Percentiles rank a stretch among this genome's conserved stretches.
Conservation (phyloP, 2,888 invertebrate species). For the Trichogramma dendrolimi region DNA sequence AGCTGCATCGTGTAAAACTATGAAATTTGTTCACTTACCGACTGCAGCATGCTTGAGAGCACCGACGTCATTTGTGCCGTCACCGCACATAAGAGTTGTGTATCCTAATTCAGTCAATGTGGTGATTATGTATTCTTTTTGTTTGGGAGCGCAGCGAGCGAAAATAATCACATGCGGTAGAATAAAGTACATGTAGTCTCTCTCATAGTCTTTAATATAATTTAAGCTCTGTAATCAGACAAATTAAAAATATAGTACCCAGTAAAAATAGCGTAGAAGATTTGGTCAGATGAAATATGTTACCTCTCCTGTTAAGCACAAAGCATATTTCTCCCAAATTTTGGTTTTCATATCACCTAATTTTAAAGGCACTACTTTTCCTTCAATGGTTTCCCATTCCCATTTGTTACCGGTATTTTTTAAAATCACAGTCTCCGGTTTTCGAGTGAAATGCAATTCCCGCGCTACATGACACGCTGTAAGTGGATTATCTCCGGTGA, state of each 20-base stretch:
- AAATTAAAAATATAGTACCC: conserved; percentile 21
- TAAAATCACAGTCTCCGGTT: conserved; percentile 64
- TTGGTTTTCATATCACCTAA: conserved; percentile 54
- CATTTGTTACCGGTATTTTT: conserved; percentile 55
- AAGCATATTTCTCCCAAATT: conserved; percentile 72
- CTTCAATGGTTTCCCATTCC: conserved; percentile 77
- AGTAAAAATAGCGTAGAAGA: not conserved
- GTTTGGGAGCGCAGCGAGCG: conserved; percentile 97
- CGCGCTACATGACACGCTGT: conserved; percentile 98
- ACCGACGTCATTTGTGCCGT: conserved; percentile 99
- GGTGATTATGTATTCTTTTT: conserved; percentile 93
- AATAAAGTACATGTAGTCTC: conserved; percentile 64
- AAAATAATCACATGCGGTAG: conserved; percentile 87
- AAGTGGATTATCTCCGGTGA: conserved; percentile 97
- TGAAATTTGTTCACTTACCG: conserved; percentile 51
- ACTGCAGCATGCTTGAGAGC: conserved; percentile 97
- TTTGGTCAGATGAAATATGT: conserved; percentile 1
- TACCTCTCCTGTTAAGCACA: conserved; percentile 93
- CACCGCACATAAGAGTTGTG: conserved; percentile 97
- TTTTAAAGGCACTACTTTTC: conserved; percentile 57
- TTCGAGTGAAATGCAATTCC: conserved; percentile 83
- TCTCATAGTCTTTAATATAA: conserved; percentile 64
- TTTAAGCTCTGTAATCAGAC: conserved; percentile 57
- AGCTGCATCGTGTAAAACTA: not conserved
- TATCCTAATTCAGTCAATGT: conserved; percentile 83